Evolutionary conservation across 64 coral and sea anemone species (phyloP).

Genomic region (Stichodactyla mertensii): DNA sequence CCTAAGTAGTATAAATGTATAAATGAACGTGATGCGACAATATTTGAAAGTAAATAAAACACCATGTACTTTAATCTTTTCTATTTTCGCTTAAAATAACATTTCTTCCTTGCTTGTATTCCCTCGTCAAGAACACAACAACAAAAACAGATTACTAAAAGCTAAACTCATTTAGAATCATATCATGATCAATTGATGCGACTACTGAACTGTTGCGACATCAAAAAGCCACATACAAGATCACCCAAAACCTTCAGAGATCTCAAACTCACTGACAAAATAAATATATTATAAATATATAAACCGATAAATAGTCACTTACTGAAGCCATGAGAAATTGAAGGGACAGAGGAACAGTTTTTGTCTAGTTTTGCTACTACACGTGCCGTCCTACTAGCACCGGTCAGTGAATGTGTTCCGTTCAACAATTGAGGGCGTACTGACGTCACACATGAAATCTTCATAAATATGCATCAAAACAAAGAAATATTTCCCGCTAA

Average conservation of each 20-base stretch:
- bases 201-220: background rate
- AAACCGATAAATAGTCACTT: background rate
- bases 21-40: no score
- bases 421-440: background rate
- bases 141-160: no score
- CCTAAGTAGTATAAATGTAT: no score
- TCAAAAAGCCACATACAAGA: background rate
- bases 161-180: no score
- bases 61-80: no score
- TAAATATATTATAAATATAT: background rate
- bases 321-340: background rate
- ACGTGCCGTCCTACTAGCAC: background rate
- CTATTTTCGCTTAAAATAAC: no score
- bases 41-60: no score
- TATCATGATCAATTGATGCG: background rate
- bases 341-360: background rate
- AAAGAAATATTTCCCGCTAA: background rate
- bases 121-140: no score
- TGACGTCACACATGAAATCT: background rate
- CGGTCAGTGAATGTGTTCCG: no score
- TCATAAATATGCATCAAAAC: background rate
- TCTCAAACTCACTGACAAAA: background rate
- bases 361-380: background rate
- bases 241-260: background rate
- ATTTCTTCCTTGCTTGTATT: no score